Evolutionary conservation across 2,797 vertebrate species (phyloP), one percentile per base, ranked within the genome.

Genomic region (Phalanger gymnotis): DNA sequence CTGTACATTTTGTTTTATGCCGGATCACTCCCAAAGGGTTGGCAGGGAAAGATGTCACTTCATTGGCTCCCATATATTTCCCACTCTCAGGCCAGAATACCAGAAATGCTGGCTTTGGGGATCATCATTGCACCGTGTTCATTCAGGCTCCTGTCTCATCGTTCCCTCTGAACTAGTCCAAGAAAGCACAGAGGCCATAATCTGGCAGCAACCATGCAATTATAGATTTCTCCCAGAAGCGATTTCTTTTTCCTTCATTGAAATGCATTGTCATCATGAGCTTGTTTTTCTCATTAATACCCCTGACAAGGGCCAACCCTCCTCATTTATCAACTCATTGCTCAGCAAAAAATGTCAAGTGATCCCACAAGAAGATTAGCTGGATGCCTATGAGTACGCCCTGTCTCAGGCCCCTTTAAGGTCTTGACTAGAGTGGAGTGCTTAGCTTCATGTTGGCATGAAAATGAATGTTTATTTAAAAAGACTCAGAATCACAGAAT

Each of bases 321-420:
- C 13, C 30, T 98, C 94, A 52, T 97, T 98, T 98, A 97, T 92
- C 92, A 98, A 94, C 73, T 94, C 97, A 95, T 5, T 94, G 87
- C 91, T 97, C 97, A 95, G 91, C 93, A 96, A 92, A 93, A 97
- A 96, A 92, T 96, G 95, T 93, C 97, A 96, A 95, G 93, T 92
- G 95, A 96, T 93, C 55, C 94, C 14, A 94, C 58, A 94, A 96
- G 92, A 91, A 28, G 97, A 98, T 95, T 92, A 97, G 92, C 92
- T 52, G 57, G 89, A 94, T 95, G 34, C n/a, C 31, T 90, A 66
- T 31, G 89, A 94, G 91, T 61, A 1, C 95, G 47, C 93, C 56
- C 90, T 53, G 54, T 54, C 91, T 95, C 95, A 40, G 52, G 53
- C 73, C 31, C 27, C 58, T 96, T 95, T 94, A 90, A 54, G 90